Percentiles rank a stretch among this genome's conserved stretches.
Conservation (phyloP, 2,888 invertebrate genomes). For the Stenodera caucasica region DNA sequence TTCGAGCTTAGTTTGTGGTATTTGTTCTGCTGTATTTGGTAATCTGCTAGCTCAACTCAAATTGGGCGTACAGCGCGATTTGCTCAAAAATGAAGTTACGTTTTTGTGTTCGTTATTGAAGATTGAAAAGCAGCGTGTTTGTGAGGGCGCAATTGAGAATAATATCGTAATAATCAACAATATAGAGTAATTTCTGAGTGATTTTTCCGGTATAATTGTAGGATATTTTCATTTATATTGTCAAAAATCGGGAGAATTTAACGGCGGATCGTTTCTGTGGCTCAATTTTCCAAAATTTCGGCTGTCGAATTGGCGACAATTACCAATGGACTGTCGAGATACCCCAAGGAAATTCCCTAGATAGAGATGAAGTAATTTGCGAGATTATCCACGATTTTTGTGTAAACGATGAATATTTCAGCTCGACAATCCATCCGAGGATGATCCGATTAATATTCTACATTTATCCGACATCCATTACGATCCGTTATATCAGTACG, state of each 20-base stretch:
- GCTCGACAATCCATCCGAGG: neutral
- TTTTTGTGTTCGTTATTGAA: no score
- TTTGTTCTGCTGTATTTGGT: neutral
- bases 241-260: constrained; percentile 58
- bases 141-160: constrained; percentile 14
- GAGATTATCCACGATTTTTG: neutral
- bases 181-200: no score
- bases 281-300: constrained; percentile 57
- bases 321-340: constrained; percentile 39
- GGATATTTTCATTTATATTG: constrained; percentile 64
- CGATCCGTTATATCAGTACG: constrained; percentile 72
- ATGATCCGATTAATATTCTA: constrained; percentile 55
- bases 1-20: constrained; percentile 22
- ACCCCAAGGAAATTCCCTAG: constrained; percentile 28
- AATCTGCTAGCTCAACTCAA: neutral
- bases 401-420: constrained; percentile 8
- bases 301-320: constrained; percentile 35
- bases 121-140: no score
- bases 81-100: no score
- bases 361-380: constrained; percentile 14
- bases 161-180: no score
- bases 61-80: no score
- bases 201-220: no score
- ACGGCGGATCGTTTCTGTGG: constrained; percentile 61
- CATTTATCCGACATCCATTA: constrained; percentile 80